A percentile compares a stretch with the other conserved stretches of the same genome.
These are phyloP conservation scores for Mastomys natalensis DNA, from an alignment of 2,113 vertebrate genomes.

Conservation along the genomic window DNA sequence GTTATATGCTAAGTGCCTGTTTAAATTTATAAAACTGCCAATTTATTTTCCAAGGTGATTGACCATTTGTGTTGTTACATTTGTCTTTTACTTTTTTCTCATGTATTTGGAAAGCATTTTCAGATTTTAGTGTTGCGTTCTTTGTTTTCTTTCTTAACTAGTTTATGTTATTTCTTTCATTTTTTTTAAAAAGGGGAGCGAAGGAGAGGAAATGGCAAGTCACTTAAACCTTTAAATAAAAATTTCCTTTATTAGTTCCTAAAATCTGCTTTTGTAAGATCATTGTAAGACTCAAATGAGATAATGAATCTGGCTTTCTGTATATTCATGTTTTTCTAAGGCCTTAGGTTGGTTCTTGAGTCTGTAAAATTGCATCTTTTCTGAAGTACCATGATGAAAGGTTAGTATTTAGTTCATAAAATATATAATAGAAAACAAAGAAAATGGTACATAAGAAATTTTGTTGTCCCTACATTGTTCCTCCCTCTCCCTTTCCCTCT, in stretches of 20 bases:
- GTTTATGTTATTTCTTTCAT: background rate
- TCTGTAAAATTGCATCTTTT: constrained; percentile 12
- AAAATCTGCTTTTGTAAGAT: constrained; percentile 9
- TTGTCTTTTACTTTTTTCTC: constrained; percentile 25
- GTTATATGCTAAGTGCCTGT: constrained; percentile 51
- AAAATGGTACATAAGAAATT: constrained; percentile 18
- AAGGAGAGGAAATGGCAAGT: background rate
- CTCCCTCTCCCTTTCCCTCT: too few species aligned
- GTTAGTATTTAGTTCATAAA: background rate
- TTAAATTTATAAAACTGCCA: background rate
- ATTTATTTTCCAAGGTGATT: background rate
- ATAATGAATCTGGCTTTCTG: background rate
- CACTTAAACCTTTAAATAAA: constrained; percentile 6
- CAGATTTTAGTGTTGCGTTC: background rate
- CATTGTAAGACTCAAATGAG: background rate
- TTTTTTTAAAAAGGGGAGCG: background rate
- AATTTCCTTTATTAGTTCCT: constrained; percentile 35
- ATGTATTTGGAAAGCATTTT: constrained; percentile 44
- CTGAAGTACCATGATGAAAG: constrained; percentile 4
- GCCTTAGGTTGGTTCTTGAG: constrained; percentile 9
- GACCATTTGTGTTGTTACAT: background rate
- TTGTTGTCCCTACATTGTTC: background rate
- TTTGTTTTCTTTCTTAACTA: background rate
- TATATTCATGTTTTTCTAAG: background rate
- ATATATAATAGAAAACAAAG: background rate